Evolutionary conservation across 2,888 invertebrate genomes (phyloP), one percentile per base, ranked within the genome.

Genomic region (Sphaeridia pumilis): DNA sequence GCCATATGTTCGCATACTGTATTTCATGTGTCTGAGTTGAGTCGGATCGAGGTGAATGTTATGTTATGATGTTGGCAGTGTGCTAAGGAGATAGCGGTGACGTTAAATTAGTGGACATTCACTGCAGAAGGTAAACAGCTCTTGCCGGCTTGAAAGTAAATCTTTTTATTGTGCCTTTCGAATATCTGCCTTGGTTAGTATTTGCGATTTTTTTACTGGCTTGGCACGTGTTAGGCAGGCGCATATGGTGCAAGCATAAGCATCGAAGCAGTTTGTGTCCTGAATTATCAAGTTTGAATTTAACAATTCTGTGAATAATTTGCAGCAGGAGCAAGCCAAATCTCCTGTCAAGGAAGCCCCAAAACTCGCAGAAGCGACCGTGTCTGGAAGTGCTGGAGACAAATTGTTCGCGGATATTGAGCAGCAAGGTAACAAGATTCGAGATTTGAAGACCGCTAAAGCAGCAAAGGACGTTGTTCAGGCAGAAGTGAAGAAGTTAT

Each of bases 401-500:
- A 12, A 38, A 34, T 2, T 47, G 14, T 14, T 35, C 35, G 31
- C 35, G 4, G 44, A 56, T 41, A 52, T 58, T 21, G 59, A 58
- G n/a, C 51, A 56, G 10, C 74, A 74, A 62, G 75, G 87, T 1
- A 80, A 84, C 53, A 78, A 79, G 68, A 78, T 90, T 3, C 74
- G 89, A 14, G 72, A 79, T 49, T 70, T 87, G 20, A 88, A 88
- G 69, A 38, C 47, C 10, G 22, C 53, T 2, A 53, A 56, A 35
- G 54, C 50, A 21, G 48, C 25, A 10, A 85, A 85, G 69, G 70
- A 67, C 56, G 59, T 50, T 3, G 58, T 73, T 38, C 75, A 79
- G 41, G 70, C 69, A 20, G 79, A 75, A 60, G 78, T 79, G 7
- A 51, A 45, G 20, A 27, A 14, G 3, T 35, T 51, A 21, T 31